A percentile compares a stretch with the other conserved stretches of the same genome.
phyloP scores from a whole-genome alignment of 2,797 vertebrate species.

The Hyperoplus immaculatus region DNA sequence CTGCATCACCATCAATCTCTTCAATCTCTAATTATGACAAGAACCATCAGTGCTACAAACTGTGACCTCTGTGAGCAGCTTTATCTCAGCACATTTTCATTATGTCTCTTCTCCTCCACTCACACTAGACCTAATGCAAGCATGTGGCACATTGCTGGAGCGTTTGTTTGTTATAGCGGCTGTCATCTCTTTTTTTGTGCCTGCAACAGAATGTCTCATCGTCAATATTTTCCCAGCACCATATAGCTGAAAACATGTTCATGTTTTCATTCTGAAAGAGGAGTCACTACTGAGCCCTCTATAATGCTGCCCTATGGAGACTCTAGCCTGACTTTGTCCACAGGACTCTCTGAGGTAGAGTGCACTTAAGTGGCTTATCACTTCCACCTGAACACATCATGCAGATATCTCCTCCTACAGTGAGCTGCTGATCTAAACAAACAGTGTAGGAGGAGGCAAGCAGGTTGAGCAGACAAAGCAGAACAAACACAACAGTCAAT shows the following conservation, averaged over 20 bases:
- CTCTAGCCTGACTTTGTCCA: conserved; percentile 32
- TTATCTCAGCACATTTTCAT: conserved; percentile 41
- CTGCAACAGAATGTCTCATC: conserved; percentile 47
- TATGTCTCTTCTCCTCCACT: conserved; percentile 26
- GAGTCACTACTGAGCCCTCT: conserved; percentile 17
- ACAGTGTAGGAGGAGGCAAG: conserved; percentile 67
- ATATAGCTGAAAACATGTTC: conserved; percentile 3
- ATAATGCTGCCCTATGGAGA: conserved; percentile 14
- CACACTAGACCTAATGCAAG: conserved; percentile 36
- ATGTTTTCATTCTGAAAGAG: conserved; percentile 24
- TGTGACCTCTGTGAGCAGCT: conserved; percentile 23
- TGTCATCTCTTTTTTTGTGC: conserved; percentile 13
- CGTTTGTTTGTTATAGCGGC: conserved; percentile 38
- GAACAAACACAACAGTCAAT: conserved; percentile 65
- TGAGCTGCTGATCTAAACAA: conserved; percentile 60
- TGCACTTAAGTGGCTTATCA: conserved; percentile 50
- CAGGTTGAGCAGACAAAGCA: conserved; percentile 71
- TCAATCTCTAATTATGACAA: conserved; percentile 15
- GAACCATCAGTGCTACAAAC: conserved; percentile 33
- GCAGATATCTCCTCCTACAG: conserved; percentile 62
- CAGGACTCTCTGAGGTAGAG: conserved; percentile 43
- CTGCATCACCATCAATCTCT: conserved; percentile 5
- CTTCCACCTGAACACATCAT: conserved; percentile 55
- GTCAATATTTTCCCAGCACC: conserved; percentile 29
- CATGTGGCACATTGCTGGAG: conserved; percentile 29